phyloP scores from a whole-genome alignment of 1,140 invertebrate species.

The Trachymyrmex cornetzi region DNA sequence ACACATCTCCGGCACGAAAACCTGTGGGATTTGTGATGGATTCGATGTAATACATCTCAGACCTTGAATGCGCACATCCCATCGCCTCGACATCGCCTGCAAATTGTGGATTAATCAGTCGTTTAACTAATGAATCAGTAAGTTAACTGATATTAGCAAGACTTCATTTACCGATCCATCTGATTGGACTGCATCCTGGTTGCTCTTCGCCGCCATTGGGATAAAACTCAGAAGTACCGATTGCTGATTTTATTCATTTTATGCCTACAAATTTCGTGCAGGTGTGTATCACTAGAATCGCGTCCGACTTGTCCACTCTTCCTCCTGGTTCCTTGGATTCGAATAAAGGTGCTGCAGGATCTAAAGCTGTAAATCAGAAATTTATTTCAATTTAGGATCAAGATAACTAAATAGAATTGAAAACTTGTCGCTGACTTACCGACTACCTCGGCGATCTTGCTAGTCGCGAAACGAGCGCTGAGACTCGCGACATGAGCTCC shows the following conservation, averaged over 20 bases:
- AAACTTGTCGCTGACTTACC: background rate
- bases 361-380: background rate
- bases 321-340: constrained; percentile 72
- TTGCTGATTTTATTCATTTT: background rate
- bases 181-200: background rate
- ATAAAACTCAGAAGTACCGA: constrained; percentile 11
- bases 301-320: constrained; percentile 76
- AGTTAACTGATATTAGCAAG: background rate
- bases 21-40: background rate
- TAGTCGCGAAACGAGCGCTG: constrained; percentile 82
- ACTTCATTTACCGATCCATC: background rate
- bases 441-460: background rate
- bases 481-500: constrained; percentile 89
- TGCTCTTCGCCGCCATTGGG: background rate
- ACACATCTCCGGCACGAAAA: constrained; percentile 2
- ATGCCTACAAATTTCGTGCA: constrained; percentile 79
- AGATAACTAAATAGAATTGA: background rate
- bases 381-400: background rate
- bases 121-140: background rate
- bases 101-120: background rate
- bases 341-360: constrained; percentile 80
- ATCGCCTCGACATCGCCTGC: background rate
- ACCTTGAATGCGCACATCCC: background rate
- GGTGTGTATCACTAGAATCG: constrained; percentile 88
- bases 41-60: background rate